Conservation (phyloP, 2,797 vertebrate species). For the Characodon lateralis region DNA sequence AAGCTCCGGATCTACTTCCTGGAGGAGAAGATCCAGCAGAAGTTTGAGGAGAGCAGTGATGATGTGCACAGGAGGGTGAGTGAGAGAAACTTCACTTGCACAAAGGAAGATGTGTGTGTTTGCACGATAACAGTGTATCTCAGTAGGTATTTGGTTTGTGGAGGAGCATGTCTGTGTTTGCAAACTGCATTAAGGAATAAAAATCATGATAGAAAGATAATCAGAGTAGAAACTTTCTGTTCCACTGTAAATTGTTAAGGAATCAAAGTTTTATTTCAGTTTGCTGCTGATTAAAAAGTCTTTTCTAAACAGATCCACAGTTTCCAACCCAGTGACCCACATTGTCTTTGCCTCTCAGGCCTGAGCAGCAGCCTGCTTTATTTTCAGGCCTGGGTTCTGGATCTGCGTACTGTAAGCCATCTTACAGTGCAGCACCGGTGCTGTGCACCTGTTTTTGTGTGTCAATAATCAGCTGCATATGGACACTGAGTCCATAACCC, state of each 20-base stretch:
- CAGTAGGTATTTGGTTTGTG: neutral
- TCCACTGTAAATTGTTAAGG: no score
- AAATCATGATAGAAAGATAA: no score
- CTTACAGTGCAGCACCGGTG: no score
- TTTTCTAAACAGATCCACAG: neutral
- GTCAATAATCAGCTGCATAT: conserved; percentile 17
- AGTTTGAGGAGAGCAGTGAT: conserved; percentile 88
- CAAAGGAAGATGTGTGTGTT: neutral
- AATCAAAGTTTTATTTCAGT: no score
- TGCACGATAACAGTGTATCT: neutral
- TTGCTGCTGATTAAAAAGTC: no score
- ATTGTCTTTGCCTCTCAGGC: neutral
- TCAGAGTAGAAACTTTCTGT: no score
- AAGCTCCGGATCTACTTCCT: conserved; percentile 98
- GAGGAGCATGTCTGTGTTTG: neutral
- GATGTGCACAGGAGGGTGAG: conserved; percentile 91
- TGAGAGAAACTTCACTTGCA: neutral
- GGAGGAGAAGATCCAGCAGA: conserved; percentile 95
- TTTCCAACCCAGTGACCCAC: conserved; percentile 44
- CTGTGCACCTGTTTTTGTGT: conserved; percentile 24
- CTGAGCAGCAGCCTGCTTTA: neutral
- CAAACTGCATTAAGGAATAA: neutral
- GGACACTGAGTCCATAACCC: neutral
- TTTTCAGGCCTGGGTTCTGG: neutral
- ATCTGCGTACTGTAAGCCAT: no score